phyloP scores from a whole-genome alignment of 2,888 invertebrate genomes.

The Netelia virgata region DNA sequence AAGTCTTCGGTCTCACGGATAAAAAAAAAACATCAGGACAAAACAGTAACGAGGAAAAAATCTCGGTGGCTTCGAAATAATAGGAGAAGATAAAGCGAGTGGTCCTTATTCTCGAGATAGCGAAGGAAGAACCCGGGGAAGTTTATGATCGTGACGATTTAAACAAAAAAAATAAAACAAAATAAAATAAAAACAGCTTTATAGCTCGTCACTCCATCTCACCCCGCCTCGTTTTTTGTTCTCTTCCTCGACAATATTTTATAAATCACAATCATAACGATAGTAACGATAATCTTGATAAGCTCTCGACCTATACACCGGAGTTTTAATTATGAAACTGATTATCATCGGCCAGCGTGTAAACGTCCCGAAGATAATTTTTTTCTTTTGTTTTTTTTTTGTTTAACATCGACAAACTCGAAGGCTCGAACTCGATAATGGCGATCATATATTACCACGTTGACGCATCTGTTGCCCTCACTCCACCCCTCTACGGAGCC shows the following conservation, averaged over 20 bases:
- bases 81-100: constrained; percentile 78
- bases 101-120: constrained; percentile 72
- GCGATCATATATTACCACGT: background rate
- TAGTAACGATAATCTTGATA: constrained; percentile 4
- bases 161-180: constrained; percentile 69
- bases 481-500: no score
- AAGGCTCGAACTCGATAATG: background rate
- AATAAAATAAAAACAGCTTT: constrained; percentile 75
- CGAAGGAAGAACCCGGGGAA: constrained; percentile 59
- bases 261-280: constrained; percentile 44
- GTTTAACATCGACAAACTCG: background rate
- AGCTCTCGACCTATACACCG: background rate
- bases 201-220: constrained; percentile 70
- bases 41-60: constrained; percentile 57
- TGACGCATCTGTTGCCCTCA: background rate
- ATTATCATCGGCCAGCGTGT: background rate
- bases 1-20: constrained; percentile 60
- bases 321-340: constrained; percentile 38
- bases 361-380: background rate
- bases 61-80: constrained; percentile 75
- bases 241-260: no score
- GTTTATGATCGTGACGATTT: constrained; percentile 79
- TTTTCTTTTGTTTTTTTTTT: background rate
- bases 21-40: constrained; percentile 61
- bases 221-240: constrained; percentile 45